These are phyloP conservation scores for Perca schrenkii DNA, from an alignment of 2,113 vertebrate species.

Conservation along the genomic window DNA sequence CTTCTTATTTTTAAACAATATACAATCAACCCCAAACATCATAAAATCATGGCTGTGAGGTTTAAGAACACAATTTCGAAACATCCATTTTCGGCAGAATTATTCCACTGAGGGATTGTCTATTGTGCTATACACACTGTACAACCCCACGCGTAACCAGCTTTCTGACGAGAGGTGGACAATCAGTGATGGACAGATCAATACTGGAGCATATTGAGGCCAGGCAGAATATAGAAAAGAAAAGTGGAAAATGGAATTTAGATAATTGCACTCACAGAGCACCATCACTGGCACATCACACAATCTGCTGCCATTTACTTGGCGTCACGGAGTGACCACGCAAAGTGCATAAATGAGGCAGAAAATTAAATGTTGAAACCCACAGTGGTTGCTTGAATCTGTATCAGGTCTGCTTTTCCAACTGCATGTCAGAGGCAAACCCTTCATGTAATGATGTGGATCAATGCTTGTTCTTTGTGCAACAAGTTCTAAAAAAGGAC, in stretches of 20 bases:
- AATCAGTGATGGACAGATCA: slow-evolving; percentile 67
- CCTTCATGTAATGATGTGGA: slow-evolving; percentile 40
- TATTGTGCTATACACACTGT: slow-evolving; percentile 18
- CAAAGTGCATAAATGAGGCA: slow-evolving; percentile 14
- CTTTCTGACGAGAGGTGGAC: slow-evolving; percentile 39
- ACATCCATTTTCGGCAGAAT: slow-evolving; percentile 29
- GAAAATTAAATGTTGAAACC: slow-evolving; percentile 24
- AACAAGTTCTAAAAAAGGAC: slow-evolving; percentile 60
- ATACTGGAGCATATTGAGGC: slow-evolving; percentile 65
- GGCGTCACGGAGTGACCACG: slow-evolving; percentile 21
- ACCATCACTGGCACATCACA: slow-evolving; percentile 7
- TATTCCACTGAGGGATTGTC: slow-evolving; percentile 13
- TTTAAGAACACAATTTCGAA: slow-evolving; percentile 4
- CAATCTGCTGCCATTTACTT: slow-evolving; percentile 33
- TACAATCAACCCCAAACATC: slow-evolving; percentile 14
- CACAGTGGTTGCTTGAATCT: background rate
- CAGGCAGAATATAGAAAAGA: slow-evolving; percentile 50
- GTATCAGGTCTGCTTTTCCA: background rate
- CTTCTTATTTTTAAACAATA: slow-evolving; percentile 24
- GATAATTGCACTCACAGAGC: slow-evolving; percentile 46
- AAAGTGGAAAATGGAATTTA: slow-evolving; percentile 51
- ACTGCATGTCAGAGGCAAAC: slow-evolving; percentile 27
- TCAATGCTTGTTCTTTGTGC: slow-evolving; percentile 57
- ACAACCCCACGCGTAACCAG: slow-evolving; percentile 29
- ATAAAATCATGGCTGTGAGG: slow-evolving; percentile 10